Base-by-base conservation (phyloP, 2,113 vertebrate genomes). In the Stictonetta naevosa region DNA sequence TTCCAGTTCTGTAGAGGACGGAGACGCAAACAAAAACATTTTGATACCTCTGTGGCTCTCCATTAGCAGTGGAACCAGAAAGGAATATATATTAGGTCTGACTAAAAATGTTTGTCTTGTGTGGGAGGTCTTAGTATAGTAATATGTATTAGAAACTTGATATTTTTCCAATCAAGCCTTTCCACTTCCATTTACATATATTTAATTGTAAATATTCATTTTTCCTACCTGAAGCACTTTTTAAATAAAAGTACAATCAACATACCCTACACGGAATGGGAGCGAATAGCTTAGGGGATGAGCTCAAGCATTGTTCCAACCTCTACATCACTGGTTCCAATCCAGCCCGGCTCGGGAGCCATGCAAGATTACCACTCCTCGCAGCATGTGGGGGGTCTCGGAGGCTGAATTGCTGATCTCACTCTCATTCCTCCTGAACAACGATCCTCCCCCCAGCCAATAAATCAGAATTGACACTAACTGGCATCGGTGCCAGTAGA, bases 61-160 rank as follows among this genome's bases (percentile, higher is more conserved):
- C 50, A 93, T 5, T 96, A 86, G 92, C 92, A 94, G 38, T 76
- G 84, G 92, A 96, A 90, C 71, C 88, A 95, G 91, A 95, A 84
- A 95, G 42, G 81, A 96, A 93, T 77, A 92, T 55, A 94, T 63
- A 93, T 85, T 81, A 96, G 33, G 86, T 77, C 58, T 44, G 93
- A 82, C 93, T 97, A 88, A 88, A 94, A 97, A 96, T 18, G 29
- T 93, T 96, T 93, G 63, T 87, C 96, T 89, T 81, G 86, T 90
- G 97, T 98, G 97, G 97, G 97, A 97, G 97, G 60, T 85, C 97
- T 97, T 86, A 91, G 74, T 91, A 95, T 22, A 96, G 80, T 95
- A 83, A 53, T 97, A 94, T 97, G 94, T 96, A 97, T 97, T 96
- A 97, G 92, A 96, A 95, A 96, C 92, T 96, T 98, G 97, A 95